Conservation (phyloP, 2,888 invertebrate genomes). For the Hirtodrosophila trivittata region DNA sequence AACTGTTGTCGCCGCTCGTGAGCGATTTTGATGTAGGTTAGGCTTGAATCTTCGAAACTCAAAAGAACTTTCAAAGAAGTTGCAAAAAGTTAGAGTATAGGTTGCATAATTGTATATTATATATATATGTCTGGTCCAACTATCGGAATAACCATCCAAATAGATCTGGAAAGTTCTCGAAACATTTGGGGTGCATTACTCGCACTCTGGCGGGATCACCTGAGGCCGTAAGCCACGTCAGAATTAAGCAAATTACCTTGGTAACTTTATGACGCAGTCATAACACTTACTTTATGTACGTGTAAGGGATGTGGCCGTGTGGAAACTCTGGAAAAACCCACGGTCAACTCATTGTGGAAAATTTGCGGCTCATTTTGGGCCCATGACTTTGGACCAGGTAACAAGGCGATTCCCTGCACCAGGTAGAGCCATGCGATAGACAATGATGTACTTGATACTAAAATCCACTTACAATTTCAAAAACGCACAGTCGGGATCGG, state of each 20-base stretch:
- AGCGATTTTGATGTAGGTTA: background rate
- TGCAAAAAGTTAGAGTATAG: no score
- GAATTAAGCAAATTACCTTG: conserved; percentile 42
- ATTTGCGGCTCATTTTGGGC: conserved; percentile 68
- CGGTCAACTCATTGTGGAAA: conserved; percentile 69
- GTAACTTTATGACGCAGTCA: conserved; percentile 36
- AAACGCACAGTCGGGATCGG: conserved; percentile 1
- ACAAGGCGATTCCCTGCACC: conserved; percentile 9
- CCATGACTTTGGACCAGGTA: conserved; percentile 37
- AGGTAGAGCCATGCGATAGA: conserved; percentile 32
- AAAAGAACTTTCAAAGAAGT: no score
- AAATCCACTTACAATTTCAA: conserved; percentile 44
- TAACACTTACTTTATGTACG: conserved; percentile 36
- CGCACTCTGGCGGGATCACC: conserved; percentile 2
- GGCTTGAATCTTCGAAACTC: no score
- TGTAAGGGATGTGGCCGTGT: conserved; percentile 4
- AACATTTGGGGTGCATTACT: no score
- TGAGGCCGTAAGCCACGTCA: conserved; percentile 11
- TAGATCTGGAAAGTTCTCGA: no score
- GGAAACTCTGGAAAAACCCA: conserved; percentile 56
- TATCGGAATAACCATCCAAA: no score
- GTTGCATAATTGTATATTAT: no score
- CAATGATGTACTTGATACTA: conserved; percentile 38
- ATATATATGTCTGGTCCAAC: no score
- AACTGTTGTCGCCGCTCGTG: background rate